Conservation (phyloP, 2,113 vertebrate genomes). For the Copsychus sechellarum region DNA sequence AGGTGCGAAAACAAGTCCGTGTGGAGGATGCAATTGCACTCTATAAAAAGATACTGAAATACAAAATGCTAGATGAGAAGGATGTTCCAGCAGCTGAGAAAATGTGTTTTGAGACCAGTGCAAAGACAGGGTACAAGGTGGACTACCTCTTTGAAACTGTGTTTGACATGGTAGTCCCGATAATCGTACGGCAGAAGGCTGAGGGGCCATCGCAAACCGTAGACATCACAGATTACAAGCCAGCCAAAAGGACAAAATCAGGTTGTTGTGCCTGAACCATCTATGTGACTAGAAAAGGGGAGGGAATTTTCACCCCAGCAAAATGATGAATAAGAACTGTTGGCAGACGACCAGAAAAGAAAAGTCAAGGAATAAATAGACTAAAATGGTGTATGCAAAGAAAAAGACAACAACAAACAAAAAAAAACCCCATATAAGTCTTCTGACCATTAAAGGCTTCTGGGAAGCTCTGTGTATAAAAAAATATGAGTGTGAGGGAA, state of each 20-base stretch:
- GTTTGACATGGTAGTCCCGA: slow-evolving; percentile 89
- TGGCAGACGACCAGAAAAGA: background rate
- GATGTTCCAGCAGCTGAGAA: slow-evolving; percentile 83
- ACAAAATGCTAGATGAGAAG: slow-evolving; percentile 88
- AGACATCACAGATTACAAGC: slow-evolving; percentile 79
- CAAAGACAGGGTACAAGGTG: slow-evolving; percentile 92
- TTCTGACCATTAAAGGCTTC: background rate
- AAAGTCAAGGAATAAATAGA: background rate
- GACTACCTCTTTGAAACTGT: slow-evolving; percentile 90
- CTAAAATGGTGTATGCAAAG: background rate
- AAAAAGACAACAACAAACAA: background rate
- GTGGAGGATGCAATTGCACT: slow-evolving; percentile 84
- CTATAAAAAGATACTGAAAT: slow-evolving; percentile 88
- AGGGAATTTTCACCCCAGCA: background rate
- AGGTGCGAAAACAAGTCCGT: slow-evolving; percentile 78
- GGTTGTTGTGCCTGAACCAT: slow-evolving; percentile 73
- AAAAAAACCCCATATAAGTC: background rate
- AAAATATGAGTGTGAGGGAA: background rate
- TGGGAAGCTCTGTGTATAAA: background rate
- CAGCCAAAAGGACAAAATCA: slow-evolving; percentile 55
- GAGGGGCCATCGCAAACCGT: slow-evolving; percentile 82
- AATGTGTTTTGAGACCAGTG: slow-evolving; percentile 97
- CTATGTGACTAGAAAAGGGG: background rate
- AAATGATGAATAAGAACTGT: background rate
- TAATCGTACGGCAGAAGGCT: slow-evolving; percentile 82